Evolutionary conservation across 2,113 vertebrate genomes (phyloP).

Genomic region (Pontoporia blainvillei): DNA sequence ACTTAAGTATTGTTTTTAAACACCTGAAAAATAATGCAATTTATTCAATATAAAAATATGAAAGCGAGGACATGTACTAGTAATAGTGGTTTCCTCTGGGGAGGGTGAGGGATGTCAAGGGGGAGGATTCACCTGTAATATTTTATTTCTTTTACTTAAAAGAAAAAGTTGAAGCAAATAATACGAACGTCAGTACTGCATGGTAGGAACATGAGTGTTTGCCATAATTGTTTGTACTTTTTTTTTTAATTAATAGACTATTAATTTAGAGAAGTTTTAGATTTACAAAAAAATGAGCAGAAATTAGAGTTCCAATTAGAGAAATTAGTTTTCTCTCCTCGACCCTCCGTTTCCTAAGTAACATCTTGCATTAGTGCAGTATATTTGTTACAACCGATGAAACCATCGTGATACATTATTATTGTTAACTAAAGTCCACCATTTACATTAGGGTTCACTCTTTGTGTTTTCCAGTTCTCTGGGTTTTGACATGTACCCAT

Average conservation of each 20-base stretch:
- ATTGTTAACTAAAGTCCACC: neutral
- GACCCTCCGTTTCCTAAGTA: neutral
- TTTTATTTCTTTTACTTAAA: neutral
- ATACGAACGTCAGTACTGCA: neutral
- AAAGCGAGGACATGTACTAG: neutral
- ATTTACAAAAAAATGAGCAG: neutral
- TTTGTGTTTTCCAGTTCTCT: neutral
- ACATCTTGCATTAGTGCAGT: neutral
- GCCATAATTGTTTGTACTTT: neutral
- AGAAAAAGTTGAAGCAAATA: neutral
- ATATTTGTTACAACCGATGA: neutral
- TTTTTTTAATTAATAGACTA: too few relatives aligned
- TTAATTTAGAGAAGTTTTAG: neutral
- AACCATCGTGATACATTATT: fast-evolving
- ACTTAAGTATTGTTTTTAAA: neutral
- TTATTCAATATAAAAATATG: neutral
- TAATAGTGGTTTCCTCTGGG: neutral
- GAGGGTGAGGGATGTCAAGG: neutral
- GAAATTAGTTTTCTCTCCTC: neutral
- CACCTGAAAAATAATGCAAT: neutral
- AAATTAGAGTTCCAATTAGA: neutral
- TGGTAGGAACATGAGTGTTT: neutral
- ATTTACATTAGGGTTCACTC: neutral
- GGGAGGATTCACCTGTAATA: neutral
- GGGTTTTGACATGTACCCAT: neutral